Base-by-base conservation (phyloP, 2,113 vertebrate species). In the Jacana jacana region DNA sequence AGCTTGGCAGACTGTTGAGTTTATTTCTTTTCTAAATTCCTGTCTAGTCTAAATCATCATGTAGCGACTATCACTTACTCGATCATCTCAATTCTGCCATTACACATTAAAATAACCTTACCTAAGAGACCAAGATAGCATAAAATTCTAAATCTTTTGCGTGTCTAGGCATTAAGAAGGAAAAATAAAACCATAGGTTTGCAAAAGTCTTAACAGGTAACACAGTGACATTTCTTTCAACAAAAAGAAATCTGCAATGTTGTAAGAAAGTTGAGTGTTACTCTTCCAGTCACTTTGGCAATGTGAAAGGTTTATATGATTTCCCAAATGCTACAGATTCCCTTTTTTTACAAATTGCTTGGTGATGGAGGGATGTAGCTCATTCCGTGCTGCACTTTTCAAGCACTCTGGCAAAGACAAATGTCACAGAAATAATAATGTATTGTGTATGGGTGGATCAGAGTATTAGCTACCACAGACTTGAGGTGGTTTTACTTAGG, bases 11-110 rank as follows among this genome's bases (percentile, higher is more conserved):
- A 58, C 30, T 33, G 7, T 69, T 65, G 33, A 13, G 13, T 84
- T 94, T 66, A 57, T 82, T 92, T 95, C 30, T 30, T 85, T 89
- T 85, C 27, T 64, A 71, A 84, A 94, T 70, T 89, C 63, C 35
- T 91, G 39, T 33, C 63, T 92, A 77, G 68, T 80, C 17, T 20
- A 73, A 88, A 55, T n/a, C 18, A 73, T 81, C 19, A 40, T 39
- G 17, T 33, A 81, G 51, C 17, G 23, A 86, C 61, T 42, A 58
- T 28, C 18, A 35, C 61, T 84, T 69, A 85, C 65, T 23, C 15
- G 15, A 90, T 46, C 46, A 58, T 76, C 15, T 93, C 68, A 71
- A 28, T 27, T 80, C 19, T 71, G 42, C 17, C 35, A 66, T 79
- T 31, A 46, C 7, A 71, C n/a, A 72, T 81, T 78, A 61, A 81